Conservation (phyloP, 2,888 invertebrate genomes). For the Dendrolimus pini region DNA sequence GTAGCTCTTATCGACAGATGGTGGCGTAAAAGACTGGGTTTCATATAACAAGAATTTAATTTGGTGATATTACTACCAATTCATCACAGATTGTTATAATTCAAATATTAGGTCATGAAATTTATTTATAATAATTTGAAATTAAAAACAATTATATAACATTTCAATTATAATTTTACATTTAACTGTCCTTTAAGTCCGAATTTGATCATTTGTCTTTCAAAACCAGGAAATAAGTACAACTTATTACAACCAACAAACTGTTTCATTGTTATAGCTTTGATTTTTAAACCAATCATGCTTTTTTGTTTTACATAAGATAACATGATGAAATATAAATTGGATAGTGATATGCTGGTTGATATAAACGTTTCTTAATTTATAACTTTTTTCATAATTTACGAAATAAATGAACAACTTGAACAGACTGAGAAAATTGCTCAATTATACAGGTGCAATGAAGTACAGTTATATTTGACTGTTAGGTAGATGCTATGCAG, state of each 20-base stretch:
- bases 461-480: background rate
- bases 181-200: too few relatives aligned
- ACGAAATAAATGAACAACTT: background rate
- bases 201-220: too few relatives aligned
- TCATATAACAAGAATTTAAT: too few relatives aligned
- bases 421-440: background rate
- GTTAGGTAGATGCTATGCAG: background rate
- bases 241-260: background rate
- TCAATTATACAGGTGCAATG: background rate
- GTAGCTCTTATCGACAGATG: too few relatives aligned
- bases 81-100: too few relatives aligned
- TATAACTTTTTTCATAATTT: background rate
- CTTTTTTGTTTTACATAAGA: background rate
- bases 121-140: too few relatives aligned
- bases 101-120: too few relatives aligned
- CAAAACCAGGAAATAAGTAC: too few relatives aligned
- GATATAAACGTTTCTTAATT: background rate
- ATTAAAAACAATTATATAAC: too few relatives aligned
- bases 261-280: background rate
- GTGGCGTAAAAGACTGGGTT: too few relatives aligned
- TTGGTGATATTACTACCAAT: too few relatives aligned
- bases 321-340: background rate
- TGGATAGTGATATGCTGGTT: background rate
- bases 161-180: too few relatives aligned
- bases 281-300: background rate